phyloP scores from a whole-genome alignment of 2,888 invertebrate species.

The Nephrotoma guestfalica region DNA sequence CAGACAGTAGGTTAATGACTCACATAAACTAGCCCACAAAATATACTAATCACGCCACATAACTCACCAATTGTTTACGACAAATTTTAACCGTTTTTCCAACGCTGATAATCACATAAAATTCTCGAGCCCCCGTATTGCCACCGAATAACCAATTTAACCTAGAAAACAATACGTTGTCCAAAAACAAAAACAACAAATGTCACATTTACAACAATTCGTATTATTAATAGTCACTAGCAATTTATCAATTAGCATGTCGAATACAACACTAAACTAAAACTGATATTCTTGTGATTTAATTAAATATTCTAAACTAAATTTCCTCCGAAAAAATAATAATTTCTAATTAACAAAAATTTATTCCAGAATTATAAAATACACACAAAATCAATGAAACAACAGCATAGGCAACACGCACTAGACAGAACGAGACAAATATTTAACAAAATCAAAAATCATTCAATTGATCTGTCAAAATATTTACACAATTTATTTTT shows the following conservation, averaged over 20 bases:
- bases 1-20: too few species aligned
- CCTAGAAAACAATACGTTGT: not conserved
- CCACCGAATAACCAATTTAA: not conserved
- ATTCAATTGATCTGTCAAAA: not conserved
- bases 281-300: not conserved
- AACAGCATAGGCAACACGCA: not conserved
- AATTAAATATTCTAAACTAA: not conserved
- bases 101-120: not conserved
- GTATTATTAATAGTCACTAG: not conserved
- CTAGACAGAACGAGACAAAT: not conserved
- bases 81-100: not conserved
- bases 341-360: not conserved
- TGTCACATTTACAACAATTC: not conserved
- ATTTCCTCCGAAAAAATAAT: not conserved
- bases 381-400: not conserved
- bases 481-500: not conserved
- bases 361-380: not conserved
- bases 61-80: not conserved
- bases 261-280: not conserved
- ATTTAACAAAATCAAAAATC: not conserved
- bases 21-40: too few species aligned
- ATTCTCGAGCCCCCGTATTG: not conserved
- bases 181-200: not conserved
- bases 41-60: not conserved
- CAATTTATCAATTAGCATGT: not conserved